Evolutionary conservation across 2,797 vertebrate species (phyloP), one percentile per base, ranked within the genome.

Genomic region (Parotocinclus haroldoi): DNA sequence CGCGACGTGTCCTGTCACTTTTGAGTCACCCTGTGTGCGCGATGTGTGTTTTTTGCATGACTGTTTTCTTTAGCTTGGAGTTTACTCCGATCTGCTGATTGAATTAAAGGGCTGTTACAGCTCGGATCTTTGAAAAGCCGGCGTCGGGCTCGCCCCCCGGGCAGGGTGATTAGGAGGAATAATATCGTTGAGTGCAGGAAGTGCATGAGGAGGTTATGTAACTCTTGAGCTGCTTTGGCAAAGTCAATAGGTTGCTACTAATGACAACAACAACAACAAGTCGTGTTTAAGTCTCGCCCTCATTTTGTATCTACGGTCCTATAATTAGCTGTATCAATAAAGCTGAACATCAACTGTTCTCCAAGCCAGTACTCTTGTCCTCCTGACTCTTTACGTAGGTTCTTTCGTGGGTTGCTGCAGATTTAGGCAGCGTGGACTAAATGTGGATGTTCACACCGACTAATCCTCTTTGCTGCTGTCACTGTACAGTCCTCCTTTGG

Each of bases 381-480:
- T 60, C n/a, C n/a, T n/a, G 45, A 48, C 18, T 46, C 13, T 7
- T 48, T 18, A 16, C 44, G 50, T 49, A 62, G 37, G 50, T 71
- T 37, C 58, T 72, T 73, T 73, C 37, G 55, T 60, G 67, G 42
- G 53, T n/a, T 48, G n/a, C 58, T 81, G 79, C 72, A 80, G 79
- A 83, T 85, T 83, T 86, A 83, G 76, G 71, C 70, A 68, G 70
- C 13, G 76, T 64, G 45, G 13, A 82, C 87, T 89, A 85, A 82
- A 89, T 86, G 82, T 68, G 59, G 79, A 78, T 68, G 46, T 56
- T 50, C 18, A 17, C 17, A 55, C 55, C 8, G 53, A 81, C 76
- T 91, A 90, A 91, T 90, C 88, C 86, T 77, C 80, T 83, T 84
- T 81, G 73, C 75, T 39, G 46, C 11, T 7, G 59, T 59, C 0